Percentiles rank a stretch among this genome's conserved stretches.
These are phyloP conservation scores for Pygoscelis adeliae DNA, from an alignment of 2,113 vertebrate species.

Conservation along the genomic window DNA sequence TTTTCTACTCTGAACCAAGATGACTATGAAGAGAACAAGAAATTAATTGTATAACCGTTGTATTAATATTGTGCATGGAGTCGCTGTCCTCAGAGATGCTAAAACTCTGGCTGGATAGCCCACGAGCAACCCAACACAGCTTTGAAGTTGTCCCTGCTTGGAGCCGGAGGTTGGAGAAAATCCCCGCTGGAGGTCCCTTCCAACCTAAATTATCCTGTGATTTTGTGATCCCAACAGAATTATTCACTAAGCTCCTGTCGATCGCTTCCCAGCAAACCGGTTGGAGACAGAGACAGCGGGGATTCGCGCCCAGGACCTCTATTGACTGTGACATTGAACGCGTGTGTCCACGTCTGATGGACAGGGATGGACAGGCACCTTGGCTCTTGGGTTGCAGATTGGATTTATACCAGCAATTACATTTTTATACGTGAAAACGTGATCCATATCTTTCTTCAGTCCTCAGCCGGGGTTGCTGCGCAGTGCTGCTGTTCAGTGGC, in stretches of 20 bases:
- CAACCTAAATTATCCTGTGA: not conserved
- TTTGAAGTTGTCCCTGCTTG: not conserved
- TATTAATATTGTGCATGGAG: not conserved
- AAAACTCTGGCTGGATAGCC: not conserved
- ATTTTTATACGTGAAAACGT: not conserved
- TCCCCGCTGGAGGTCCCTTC: not conserved
- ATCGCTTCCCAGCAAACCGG: not conserved
- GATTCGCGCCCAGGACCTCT: not conserved
- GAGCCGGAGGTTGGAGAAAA: not conserved
- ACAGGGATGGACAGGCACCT: not conserved
- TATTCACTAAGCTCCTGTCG: not conserved
- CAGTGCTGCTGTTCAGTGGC: not conserved
- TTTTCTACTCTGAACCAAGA: not conserved
- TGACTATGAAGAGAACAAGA: not conserved
- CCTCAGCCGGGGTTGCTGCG: not conserved
- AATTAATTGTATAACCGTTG: not conserved
- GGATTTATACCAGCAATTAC: not conserved
- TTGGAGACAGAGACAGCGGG: not conserved
- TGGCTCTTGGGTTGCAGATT: not conserved
- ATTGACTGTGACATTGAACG: rapidly evolving
- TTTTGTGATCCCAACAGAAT: not conserved
- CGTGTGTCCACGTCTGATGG: not conserved
- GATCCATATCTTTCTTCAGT: not conserved
- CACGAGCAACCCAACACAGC: not conserved
- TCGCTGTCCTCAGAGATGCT: not conserved